Evolutionary conservation across 1,140 invertebrate species (phyloP), one percentile per base, ranked within the genome.

Genomic region (Zaprionus gabonicus): DNA sequence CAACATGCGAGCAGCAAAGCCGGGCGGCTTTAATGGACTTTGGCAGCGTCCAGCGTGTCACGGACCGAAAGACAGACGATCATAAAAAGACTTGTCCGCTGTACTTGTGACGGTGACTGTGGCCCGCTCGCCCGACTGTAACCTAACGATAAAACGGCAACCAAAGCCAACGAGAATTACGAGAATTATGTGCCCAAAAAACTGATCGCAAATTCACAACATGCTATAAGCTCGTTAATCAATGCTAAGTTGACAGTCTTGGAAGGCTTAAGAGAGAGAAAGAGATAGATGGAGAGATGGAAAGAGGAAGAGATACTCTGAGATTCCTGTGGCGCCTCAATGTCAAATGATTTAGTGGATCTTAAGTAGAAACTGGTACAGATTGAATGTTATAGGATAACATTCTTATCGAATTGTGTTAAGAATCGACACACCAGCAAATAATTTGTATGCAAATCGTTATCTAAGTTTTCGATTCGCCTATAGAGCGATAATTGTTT

Each of bases 161-260:
- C 46, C 17, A 51, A 63, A 36, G 27, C 20, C 28, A 56, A 51
- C 20, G 20, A 62, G 58, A 56, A 25, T 49, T 28, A 60, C 60
- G 56, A 62, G 69, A 76, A 76, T 65, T 76, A 66, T 72, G 49
- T 73, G 70, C 27, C 57, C 70, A 60, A 68, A 73, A 72, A 67
- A 71, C 62, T 66, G 53, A 63, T 63, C 58, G 53, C 71, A 51
- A 71, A 90, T 74, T 81, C 81, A 88, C 81, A 88, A 90, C 84
- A 88, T 88, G 84, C 81, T 83, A 88, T 90, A 88, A 88, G 85
- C 81, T 81, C 85, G 84, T 88, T 88, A 88, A 88, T 88, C 84
- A 88, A 84, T 72, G 75, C 85, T 88, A 88, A 88, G 84, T 90
- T 88, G 84, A 85, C 85, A 88, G 81, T 75, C 85, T 88, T 75